Evolutionary conservation across 2,113 vertebrate species (phyloP).

Genomic region (Conger conger): DNA sequence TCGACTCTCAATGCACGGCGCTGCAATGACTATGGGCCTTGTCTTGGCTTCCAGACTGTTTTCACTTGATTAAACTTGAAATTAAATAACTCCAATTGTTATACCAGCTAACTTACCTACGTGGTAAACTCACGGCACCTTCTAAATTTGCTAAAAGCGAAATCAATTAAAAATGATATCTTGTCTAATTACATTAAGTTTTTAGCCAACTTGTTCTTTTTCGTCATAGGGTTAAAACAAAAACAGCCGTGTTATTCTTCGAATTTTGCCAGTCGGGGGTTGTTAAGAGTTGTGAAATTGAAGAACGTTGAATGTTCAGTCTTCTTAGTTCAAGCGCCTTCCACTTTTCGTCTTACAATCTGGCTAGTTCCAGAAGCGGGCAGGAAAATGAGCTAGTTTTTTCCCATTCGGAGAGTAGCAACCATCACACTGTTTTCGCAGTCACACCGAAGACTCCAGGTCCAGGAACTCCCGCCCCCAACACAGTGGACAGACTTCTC

Average conservation of each 20-base stretch:
- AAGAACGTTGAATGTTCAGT: neutral
- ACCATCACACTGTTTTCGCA: constrained; percentile 33
- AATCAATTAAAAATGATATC: constrained; percentile 10
- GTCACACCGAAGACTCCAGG: constrained; percentile 19
- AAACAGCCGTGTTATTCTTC: constrained; percentile 24
- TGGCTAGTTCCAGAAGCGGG: neutral
- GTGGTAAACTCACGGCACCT: neutral
- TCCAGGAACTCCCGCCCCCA: constrained; percentile 37
- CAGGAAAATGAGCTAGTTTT: constrained; percentile 20
- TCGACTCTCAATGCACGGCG: constrained; percentile 57
- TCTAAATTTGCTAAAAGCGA: constrained; percentile 9
- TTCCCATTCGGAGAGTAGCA: constrained; percentile 34
- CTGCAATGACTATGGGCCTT: constrained; percentile 53
- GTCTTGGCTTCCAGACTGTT: constrained; percentile 51
- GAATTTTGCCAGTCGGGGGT: constrained; percentile 10
- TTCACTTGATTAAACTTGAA: neutral
- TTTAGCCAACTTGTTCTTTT: constrained; percentile 22
- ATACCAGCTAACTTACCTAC: neutral
- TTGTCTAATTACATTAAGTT: neutral
- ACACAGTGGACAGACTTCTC: constrained; percentile 16
- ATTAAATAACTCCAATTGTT: neutral
- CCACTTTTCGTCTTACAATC: neutral
- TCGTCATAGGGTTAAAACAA: constrained; percentile 9
- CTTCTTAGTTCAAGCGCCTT: neutral
- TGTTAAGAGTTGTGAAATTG: constrained; percentile 6